Evolutionary conservation across 2,113 vertebrate genomes (phyloP).

Genomic region (Protobothrops mucrosquamatus): DNA sequence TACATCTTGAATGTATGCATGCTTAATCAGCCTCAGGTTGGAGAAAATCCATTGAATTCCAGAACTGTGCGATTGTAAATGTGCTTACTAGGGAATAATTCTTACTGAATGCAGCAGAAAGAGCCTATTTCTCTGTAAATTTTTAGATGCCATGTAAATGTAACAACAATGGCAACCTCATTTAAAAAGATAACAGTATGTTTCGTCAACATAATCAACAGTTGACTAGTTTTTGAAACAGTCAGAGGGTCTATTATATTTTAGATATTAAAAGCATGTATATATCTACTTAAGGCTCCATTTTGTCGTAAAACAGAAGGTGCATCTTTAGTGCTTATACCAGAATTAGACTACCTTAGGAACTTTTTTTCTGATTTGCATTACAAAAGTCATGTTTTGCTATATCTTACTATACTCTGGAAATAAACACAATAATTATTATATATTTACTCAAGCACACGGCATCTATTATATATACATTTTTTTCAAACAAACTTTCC

Average conservation of each 20-base stretch:
- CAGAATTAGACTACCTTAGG: slow-evolving; percentile 12
- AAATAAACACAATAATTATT: slow-evolving; percentile 9
- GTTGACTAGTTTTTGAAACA: background rate
- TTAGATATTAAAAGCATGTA: slow-evolving; percentile 18
- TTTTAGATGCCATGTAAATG: background rate
- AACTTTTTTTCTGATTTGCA: slow-evolving; percentile 29
- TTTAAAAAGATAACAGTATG: background rate
- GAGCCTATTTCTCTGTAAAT: background rate
- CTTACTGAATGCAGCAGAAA: background rate
- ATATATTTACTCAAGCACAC: background rate
- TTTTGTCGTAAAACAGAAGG: slow-evolving; percentile 1
- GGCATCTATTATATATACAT: slow-evolving; percentile 4
- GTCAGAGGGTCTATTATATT: background rate
- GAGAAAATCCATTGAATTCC: background rate
- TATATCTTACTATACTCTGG: background rate
- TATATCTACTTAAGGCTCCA: background rate
- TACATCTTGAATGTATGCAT: background rate
- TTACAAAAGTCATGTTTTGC: slow-evolving; percentile 24
- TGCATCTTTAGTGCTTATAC: slow-evolving; percentile 14
- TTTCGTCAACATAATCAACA: background rate
- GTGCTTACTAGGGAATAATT: background rate
- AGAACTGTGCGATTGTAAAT: background rate
- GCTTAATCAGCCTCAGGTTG: background rate
- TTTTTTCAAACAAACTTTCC: slow-evolving; percentile 32
- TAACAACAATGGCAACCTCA: background rate